A percentile compares a stretch with the other conserved stretches of the same genome.
These are phyloP conservation scores for Okapia johnstoni DNA, from an alignment of 2,113 vertebrate genomes.

Conservation along the genomic window DNA sequence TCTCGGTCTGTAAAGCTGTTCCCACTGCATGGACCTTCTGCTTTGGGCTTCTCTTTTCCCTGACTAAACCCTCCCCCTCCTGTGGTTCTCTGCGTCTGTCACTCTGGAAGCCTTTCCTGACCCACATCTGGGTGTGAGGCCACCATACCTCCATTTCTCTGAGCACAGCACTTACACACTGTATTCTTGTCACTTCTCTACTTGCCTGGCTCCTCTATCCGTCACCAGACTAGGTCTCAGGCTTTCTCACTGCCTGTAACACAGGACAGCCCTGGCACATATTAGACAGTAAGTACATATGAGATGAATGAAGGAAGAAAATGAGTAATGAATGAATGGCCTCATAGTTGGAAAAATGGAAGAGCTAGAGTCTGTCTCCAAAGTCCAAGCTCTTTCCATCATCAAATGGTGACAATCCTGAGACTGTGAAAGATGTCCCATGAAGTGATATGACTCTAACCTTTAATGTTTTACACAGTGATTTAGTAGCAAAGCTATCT, in stretches of 20 bases:
- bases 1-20: not conserved
- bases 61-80: not conserved
- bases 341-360: not conserved
- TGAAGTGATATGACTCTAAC: not conserved
- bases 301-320: not conserved
- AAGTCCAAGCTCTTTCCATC: not conserved
- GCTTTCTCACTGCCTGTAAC: not conserved
- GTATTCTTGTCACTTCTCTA: not conserved
- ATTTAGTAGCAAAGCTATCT: not conserved
- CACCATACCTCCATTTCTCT: not conserved
- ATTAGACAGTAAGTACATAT: not conserved
- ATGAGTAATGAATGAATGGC: not conserved
- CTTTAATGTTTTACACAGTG: not conserved
- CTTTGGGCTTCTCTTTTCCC: not conserved
- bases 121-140: not conserved
- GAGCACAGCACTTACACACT: fast-evolving
- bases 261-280: fast-evolving
- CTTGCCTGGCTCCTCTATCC: not conserved
- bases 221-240: not conserved
- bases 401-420: not conserved
- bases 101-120: not conserved
- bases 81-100: not conserved
- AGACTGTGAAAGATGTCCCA: not conserved
- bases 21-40: not conserved
- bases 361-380: not conserved